Percentiles rank a stretch among this genome's conserved stretches.
Conservation (phyloP, 2,113 vertebrate genomes). For the Seriola dumerili region DNA sequence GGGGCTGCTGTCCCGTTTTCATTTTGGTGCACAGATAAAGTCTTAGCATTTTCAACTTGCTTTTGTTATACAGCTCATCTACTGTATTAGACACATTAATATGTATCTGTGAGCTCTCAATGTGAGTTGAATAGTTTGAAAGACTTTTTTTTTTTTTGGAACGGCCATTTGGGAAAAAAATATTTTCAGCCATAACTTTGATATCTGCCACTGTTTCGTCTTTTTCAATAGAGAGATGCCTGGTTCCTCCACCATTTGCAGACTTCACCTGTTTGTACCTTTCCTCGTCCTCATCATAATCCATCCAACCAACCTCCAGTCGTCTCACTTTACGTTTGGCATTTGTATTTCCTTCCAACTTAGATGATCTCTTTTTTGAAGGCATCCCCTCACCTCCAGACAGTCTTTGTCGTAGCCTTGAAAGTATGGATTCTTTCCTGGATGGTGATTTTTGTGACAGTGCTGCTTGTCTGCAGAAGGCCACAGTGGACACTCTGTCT, state of each 20-base stretch:
- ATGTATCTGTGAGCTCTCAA: not conserved
- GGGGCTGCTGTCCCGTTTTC: conserved; percentile 2
- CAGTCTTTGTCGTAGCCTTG: no score
- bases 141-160: not conserved
- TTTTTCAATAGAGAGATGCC: not conserved
- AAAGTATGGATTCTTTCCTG: no score
- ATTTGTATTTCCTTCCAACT: not conserved
- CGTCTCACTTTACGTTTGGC: not conserved
- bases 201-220: not conserved
- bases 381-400: no score
- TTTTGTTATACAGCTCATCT: not conserved
- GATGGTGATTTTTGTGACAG: no score
- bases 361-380: no score
- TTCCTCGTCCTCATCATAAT: conserved; percentile 1
- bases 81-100: not conserved
- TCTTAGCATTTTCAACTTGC: not conserved
- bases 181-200: no score
- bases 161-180: not conserved
- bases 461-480: no score
- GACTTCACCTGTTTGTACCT: not conserved
- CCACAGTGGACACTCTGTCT: no score
- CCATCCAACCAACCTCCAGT: not conserved
- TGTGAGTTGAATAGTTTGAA: not conserved
- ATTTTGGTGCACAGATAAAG: conserved; percentile 11
- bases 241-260: not conserved